Evolutionary conservation across 92 coral and sea anemone genomes (phyloP), one percentile per base, ranked within the genome.

Genomic region (Porites divaricata): DNA sequence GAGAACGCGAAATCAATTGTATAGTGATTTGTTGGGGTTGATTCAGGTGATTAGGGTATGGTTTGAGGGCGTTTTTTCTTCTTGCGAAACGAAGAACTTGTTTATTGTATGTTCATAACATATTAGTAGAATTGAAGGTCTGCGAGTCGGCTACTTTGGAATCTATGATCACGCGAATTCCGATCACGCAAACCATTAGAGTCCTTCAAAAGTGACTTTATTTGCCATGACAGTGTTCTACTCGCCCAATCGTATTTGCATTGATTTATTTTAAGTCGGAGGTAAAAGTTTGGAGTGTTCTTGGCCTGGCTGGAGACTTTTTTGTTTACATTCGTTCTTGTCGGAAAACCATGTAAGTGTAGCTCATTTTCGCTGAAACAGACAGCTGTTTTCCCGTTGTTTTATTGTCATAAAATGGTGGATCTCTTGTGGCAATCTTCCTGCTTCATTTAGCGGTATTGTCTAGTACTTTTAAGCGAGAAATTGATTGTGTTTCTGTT

Each of bases 121-220:
- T 67, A 76, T 17, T 68, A 52, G 70, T 81, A 70, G 71, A 35
- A 35, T 35, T 35, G 45, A 82, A 59, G 62, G 13, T 67, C 57
- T 68, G 53, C 70, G 16, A 54, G 10, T 11, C 56, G 70, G 20
- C 67, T 56, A n/a, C 79, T 82, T 61, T 62, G 51, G 86, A 72
- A 82, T 72, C 86, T 50, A 56, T 11, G 69, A 82, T 82, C 86
- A 82, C 86, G 79, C 86, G 63, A 82, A 61, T n/a, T n/a, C n/a
- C n/a, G 69, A 82, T 82, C 86, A 82, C 86, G 79, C 86, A 65
- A 82, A 61, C 68, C 70, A 16, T 45, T 24, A 45, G 28, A 23
- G 49, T 48, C 63, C 49, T 22, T 20, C 41, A 75, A 69, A 68
- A 54, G 13, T 25, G 41, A 53, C 9, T 69, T 54, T 70, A 26